phyloP scores from a whole-genome alignment of 2,797 vertebrate genomes.

The Florisuga fusca region DNA sequence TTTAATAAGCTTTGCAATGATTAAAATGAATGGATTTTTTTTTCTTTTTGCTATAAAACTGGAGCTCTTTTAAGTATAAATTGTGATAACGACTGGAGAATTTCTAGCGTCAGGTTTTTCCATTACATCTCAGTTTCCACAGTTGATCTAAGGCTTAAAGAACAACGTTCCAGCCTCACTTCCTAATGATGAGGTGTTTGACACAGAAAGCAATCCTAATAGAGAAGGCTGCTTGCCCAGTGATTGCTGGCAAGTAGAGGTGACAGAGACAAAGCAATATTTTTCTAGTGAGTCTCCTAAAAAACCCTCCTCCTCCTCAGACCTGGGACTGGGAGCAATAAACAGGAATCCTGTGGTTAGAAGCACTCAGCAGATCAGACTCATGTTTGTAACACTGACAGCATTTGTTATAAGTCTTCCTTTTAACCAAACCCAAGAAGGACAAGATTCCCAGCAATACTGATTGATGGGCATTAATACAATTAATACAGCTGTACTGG shows the following conservation, averaged over 20 bases:
- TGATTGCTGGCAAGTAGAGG: conserved; percentile 13
- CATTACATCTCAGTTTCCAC: conserved; percentile 64
- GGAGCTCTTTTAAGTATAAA: conserved; percentile 70
- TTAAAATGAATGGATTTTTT: conserved; percentile 69
- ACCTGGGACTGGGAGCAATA: neutral
- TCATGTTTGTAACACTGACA: neutral
- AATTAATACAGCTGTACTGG: neutral
- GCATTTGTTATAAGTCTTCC: neutral
- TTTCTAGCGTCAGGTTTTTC: conserved; percentile 70
- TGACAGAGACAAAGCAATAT: conserved; percentile 41
- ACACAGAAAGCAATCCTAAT: conserved; percentile 56
- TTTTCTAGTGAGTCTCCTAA: neutral
- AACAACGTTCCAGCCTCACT: conserved; percentile 61
- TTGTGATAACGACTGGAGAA: conserved; percentile 64
- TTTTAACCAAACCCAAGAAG: neutral
- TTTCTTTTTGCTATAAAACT: conserved; percentile 58
- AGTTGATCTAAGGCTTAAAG: conserved; percentile 70
- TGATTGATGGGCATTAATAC: neutral
- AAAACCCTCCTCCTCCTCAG: neutral
- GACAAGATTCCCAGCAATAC: neutral
- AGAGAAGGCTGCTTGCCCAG: neutral
- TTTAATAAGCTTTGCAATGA: conserved; percentile 71
- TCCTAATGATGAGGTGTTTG: conserved; percentile 64
- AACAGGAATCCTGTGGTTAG: neutral
- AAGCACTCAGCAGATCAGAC: neutral